Base-by-base conservation (phyloP, 2,797 vertebrate species). In the Siniperca obscura region DNA sequence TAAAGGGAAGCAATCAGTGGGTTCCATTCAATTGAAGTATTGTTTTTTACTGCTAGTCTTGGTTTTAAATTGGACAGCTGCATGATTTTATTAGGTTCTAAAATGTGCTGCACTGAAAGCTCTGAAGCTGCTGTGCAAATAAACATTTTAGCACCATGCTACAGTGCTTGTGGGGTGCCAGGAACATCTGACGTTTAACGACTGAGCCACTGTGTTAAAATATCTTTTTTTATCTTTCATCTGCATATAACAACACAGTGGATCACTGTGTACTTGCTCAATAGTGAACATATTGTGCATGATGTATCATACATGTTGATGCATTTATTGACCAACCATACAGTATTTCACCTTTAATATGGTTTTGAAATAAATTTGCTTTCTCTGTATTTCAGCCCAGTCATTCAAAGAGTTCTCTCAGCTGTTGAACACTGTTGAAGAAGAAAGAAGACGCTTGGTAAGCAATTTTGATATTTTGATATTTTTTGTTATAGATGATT, bases 391-490 rank as follows among this genome's bases (percentile, higher is more conserved):
- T 95, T 86, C 91, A 99, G 97, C 97, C 74, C 97, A 98, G 89
- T 99, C 98, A 7, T 94, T 99, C 89, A 98, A 99, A 92, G 97
- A 99, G 90, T 99, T 99, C 91, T 97, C 98, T 75, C 96, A 98
- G 78, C 96, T 99, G 70, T 90, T 98, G 70, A 98, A 95, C 87
- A 97, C 97, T 0, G 97, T 99, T 67, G 98, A 99, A 94, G 98
- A 99, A 82, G 98, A 98, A 90, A 96, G 98, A 83, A 95, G 96
- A 72, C 95, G 98, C 76, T 90, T 99, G 96, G 98, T 99, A 94
- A 96, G 36, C 44, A 36, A 3, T 70, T 88, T 77, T 72, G 3
- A 25, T 46, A 30, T 59, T 27, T 62, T 22, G 17, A 27, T 36
- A 7, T 36, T 44, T 44, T 3, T 25, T 44, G 38, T 38, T 48